These are phyloP conservation scores for Ostrea denselamellosa DNA, from an alignment of 1,140 invertebrate genomes.

Conservation along the genomic window DNA sequence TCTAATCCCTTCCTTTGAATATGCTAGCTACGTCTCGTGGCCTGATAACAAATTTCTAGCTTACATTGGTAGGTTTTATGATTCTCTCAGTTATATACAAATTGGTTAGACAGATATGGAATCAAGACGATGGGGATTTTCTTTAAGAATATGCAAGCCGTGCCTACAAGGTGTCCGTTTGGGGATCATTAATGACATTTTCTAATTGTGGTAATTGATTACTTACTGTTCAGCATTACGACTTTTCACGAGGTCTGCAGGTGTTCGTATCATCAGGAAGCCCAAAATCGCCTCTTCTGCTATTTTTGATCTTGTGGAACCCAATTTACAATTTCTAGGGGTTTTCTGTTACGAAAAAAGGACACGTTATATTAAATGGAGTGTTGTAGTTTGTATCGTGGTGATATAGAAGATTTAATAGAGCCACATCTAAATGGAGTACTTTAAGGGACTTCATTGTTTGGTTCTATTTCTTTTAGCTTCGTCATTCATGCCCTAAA, in stretches of 20 bases:
- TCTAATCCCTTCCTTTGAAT: too few relatives aligned
- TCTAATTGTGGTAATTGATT: conserved; percentile 17
- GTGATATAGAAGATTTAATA: too few relatives aligned
- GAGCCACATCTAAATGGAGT: too few relatives aligned
- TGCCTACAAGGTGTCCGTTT: conserved; percentile 17
- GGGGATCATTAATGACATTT: background rate
- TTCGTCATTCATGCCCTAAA: too few relatives aligned
- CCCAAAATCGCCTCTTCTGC: background rate
- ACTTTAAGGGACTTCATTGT: too few relatives aligned
- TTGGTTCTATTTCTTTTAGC: too few relatives aligned
- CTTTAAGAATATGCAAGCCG: background rate
- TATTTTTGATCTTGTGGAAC: background rate
- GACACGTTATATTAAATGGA: too few relatives aligned
- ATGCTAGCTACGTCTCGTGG: background rate
- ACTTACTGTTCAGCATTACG: background rate
- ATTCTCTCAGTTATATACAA: background rate
- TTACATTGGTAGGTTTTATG: conserved; percentile 7
- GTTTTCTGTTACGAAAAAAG: background rate
- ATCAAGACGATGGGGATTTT: background rate
- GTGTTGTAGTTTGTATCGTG: too few relatives aligned
- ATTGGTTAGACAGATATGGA: background rate
- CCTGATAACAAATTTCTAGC: background rate
- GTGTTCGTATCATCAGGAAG: background rate
- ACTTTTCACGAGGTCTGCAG: conserved; percentile 25
- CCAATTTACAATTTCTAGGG: background rate